Base-by-base conservation (phyloP, 2,888 invertebrate species). In the Ectemnius lituratus region DNA sequence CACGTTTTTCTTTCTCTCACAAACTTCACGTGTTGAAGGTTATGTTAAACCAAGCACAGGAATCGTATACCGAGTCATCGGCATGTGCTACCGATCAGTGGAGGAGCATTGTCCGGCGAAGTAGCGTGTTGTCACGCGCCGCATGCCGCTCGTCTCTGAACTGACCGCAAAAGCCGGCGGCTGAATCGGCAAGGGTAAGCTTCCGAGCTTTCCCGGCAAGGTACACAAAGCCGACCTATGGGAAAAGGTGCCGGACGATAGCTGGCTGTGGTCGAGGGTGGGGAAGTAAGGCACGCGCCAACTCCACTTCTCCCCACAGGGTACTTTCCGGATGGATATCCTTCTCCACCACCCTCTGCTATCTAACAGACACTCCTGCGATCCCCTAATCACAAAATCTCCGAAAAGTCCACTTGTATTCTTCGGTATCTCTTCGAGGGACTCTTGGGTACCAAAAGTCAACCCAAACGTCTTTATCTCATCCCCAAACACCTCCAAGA, bases 71-170 rank as follows among this genome's bases (percentile, higher is more conserved):
- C 37, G 23, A 46, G 62, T 58, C 46, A 16, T 11, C 45, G 23
- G 58, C 74, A 23, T 63, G 68, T 14, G 66, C 60, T 72, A 77
- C 68, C 77, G 76, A 69, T 67, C 66, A 23, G 18, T 62, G 18
- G 14, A 11, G 52, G 45, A 8, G 16, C 23, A 28, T 65, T 14
- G 57, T 59, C 59, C 0, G n/a, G 14, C 16, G 18, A 28, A 37
- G 47, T 46, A 60, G 49, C 23, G 47, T 18, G 49, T 6, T 45
- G 13, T 61, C 49, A n/a, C 64, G 57, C 16, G 52, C 27, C 11
- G 61, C 72, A 69, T 71, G 52, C 23, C 65, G 67, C 58, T 47
- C 23, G 16, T 20, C n/a, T 18, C 27, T 13, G 13, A 46, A 62
- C 45, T 20, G 69, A 61, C 62, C n/a, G 37, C 4, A 6, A 27